Conservation (phyloP, 2,113 vertebrate genomes). For the Oreotrochilus melanogaster region DNA sequence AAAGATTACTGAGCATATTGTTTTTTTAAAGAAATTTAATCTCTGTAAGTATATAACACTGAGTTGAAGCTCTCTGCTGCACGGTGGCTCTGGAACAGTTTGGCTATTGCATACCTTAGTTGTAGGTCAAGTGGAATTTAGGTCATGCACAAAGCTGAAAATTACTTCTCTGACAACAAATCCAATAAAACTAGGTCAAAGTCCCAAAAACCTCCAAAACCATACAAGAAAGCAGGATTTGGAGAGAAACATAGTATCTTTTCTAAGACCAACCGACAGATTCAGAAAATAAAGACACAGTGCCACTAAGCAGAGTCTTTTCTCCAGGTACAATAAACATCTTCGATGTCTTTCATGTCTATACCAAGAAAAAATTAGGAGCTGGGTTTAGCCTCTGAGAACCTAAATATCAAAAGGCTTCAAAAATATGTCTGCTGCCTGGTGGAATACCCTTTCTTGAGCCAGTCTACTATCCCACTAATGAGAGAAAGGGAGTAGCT, state of each 20-base stretch:
- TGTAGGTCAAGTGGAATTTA: slow-evolving; percentile 30
- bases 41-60: neutral
- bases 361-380: neutral
- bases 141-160: neutral
- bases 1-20: neutral
- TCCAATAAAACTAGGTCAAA: neutral
- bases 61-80: neutral
- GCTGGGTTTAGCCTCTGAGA: neutral
- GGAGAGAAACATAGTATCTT: neutral
- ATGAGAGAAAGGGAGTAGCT: neutral
- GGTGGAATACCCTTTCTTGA: neutral
- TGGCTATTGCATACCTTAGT: neutral
- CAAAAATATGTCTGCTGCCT: neutral
- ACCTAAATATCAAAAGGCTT: neutral
- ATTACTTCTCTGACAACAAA: neutral
- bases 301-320: neutral
- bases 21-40: neutral
- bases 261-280: neutral
- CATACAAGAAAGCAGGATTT: neutral
- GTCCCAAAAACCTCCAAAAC: neutral
- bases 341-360: neutral
- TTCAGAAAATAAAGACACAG: neutral
- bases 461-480: neutral
- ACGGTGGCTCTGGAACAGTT: neutral
- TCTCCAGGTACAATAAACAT: neutral